phyloP scores from a whole-genome alignment of 2,113 vertebrate genomes.

The Tachysurus fulvidraco region DNA sequence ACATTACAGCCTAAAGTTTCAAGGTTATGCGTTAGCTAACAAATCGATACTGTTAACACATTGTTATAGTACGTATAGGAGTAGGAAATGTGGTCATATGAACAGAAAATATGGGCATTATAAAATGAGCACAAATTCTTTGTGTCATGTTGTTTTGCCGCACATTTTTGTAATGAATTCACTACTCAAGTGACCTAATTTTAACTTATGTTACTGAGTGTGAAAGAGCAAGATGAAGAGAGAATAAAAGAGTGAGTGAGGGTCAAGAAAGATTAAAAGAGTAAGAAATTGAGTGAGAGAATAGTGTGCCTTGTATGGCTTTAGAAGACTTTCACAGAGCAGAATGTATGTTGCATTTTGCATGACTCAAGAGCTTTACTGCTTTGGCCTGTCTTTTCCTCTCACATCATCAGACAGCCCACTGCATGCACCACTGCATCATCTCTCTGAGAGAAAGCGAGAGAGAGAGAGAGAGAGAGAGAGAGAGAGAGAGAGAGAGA shows the following conservation, averaged over 20 bases:
- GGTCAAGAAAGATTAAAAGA: background rate
- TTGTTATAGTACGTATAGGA: background rate
- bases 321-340: slow-evolving; percentile 75
- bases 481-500: background rate
- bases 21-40: background rate
- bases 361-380: slow-evolving; percentile 87
- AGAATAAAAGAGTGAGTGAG: background rate
- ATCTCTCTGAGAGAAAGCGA: slow-evolving; percentile 59
- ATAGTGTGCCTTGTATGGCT: slow-evolving; percentile 54
- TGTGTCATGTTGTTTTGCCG: background rate
- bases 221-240: background rate
- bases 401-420: slow-evolving; percentile 85
- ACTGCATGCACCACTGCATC: slow-evolving; percentile 80
- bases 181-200: background rate
- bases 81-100: background rate
- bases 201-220: slow-evolving; percentile 30
- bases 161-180: background rate
- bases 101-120: background rate
- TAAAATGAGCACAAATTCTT: background rate
- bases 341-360: slow-evolving; percentile 89
- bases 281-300: slow-evolving; percentile 38
- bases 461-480: background rate
- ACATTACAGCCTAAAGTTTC: background rate
- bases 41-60: background rate
- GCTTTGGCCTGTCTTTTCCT: slow-evolving; percentile 90